phyloP scores from a whole-genome alignment of 2,888 invertebrate species.

The Drosophila barbarae region DNA sequence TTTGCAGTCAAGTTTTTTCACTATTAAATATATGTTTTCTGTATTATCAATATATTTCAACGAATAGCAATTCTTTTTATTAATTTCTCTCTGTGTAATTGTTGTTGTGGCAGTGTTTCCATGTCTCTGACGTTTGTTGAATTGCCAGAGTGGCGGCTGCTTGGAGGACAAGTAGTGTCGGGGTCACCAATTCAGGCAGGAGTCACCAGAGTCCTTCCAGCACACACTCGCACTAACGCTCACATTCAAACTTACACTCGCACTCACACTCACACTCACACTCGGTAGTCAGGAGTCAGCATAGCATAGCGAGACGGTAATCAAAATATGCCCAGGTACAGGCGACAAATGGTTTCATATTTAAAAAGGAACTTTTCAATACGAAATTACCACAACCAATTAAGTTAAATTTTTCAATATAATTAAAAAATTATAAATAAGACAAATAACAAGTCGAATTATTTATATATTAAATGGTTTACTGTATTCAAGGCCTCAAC shows the following conservation, averaged over 20 bases:
- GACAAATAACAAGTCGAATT: neutral
- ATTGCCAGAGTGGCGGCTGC: slow-evolving; percentile 31
- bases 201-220: slow-evolving; percentile 31
- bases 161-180: slow-evolving; percentile 41
- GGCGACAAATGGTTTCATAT: slow-evolving; percentile 33
- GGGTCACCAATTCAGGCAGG: slow-evolving; percentile 41
- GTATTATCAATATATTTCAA: neutral
- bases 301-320: slow-evolving; percentile 28
- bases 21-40: neutral
- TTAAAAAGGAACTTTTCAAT: too few species aligned
- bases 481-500: neutral
- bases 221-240: neutral
- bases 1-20: neutral
- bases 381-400: neutral
- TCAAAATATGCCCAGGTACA: slow-evolving; percentile 40
- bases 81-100: slow-evolving; percentile 7
- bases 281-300: neutral
- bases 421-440: neutral
- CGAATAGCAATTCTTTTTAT: too few species aligned
- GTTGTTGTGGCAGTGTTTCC: slow-evolving; percentile 33
- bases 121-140: slow-evolving; percentile 44
- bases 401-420: neutral
- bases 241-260: slow-evolving; percentile 19
- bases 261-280: neutral
- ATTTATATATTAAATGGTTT: neutral